A percentile compares a stretch with the other conserved stretches of the same genome.
Evolutionary conservation across 2,797 vertebrate genomes (phyloP).

Genomic region (Lagocephalus sceleratus): DNA sequence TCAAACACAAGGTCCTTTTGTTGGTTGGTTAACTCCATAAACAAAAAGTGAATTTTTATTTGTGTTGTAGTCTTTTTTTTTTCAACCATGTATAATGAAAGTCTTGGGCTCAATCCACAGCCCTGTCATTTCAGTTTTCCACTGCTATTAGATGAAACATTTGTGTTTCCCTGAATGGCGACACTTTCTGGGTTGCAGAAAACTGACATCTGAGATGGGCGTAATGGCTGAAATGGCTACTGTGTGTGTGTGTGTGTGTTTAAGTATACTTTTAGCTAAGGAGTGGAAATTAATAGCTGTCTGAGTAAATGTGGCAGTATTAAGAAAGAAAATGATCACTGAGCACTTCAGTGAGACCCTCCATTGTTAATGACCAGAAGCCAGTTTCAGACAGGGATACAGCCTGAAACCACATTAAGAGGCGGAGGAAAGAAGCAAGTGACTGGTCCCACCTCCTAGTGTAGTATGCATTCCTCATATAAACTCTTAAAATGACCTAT

Average conservation of each 20-base stretch:
- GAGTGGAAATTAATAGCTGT: conserved; percentile 82
- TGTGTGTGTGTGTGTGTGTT: conserved; percentile 5
- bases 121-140: too few species aligned
- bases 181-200: not conserved
- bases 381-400: conserved; percentile 76
- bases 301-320: conserved; percentile 83
- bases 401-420: conserved; percentile 68
- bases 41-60: too few species aligned
- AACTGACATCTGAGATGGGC: not conserved
- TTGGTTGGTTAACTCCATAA: too few species aligned
- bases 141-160: not conserved
- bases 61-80: too few species aligned
- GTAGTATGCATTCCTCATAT: conserved; percentile 24
- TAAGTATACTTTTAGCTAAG: conserved; percentile 71
- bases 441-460: conserved; percentile 41
- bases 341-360: conserved; percentile 82
- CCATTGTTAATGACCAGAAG: conserved; percentile 88
- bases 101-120: too few species aligned
- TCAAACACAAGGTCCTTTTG: too few species aligned
- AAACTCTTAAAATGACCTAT: too few species aligned
- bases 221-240: conserved; percentile 2
- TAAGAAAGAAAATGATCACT: conserved; percentile 88
- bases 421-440: conserved; percentile 57
- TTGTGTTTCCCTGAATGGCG: not conserved
- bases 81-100: too few species aligned